Evolutionary conservation across 2,888 invertebrate genomes (phyloP), one percentile per base, ranked within the genome.

Genomic region (Callyntrura sp.): DNA sequence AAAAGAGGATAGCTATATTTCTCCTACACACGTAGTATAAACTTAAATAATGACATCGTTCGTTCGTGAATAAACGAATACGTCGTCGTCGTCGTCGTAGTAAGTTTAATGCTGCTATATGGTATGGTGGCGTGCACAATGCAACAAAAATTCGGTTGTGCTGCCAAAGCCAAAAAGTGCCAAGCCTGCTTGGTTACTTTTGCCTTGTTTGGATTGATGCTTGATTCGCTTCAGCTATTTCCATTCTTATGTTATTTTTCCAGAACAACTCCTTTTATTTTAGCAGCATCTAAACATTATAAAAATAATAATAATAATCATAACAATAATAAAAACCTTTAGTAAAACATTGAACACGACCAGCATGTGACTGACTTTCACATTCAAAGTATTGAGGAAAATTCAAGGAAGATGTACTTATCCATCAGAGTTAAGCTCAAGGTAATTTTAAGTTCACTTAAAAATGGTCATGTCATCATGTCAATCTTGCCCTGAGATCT

Each of bases 201-300:
- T 48, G 76, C 78, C 85, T 45, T 85, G 78, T 85, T 85, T 85
- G 85, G 76, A 78, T 62, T 85, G 85, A 85, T 78, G 78, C 78
- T 76, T 62, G 85, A 85, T 78, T 85, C 85, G 85, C 85, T 85
- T 85, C 85, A 85, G 78, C 78, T 28, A 76, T 85, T 85, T 78
- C 65, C 76, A 62, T 78, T 85, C 85, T 78, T 48, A 43, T 35
- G 14, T 60, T 68, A 28, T 65, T 73, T 73, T 73, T 73, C 73
- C 73, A 73, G 45, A 73, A 20, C 48, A 48, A 48, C 73, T 82
- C 43, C 82, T 48, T 48, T 82, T 65, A 82, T 82, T 82, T 82
- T 82, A 65, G 62, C 62, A 48, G 48, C 3, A 35, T 4, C 35
- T 35, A 35, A 35, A 35, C 6, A 35, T 35, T n/a, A n/a, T n/a